phyloP scores from a whole-genome alignment of 2,797 vertebrate species.

The Phyllotis vaccarum region DNA sequence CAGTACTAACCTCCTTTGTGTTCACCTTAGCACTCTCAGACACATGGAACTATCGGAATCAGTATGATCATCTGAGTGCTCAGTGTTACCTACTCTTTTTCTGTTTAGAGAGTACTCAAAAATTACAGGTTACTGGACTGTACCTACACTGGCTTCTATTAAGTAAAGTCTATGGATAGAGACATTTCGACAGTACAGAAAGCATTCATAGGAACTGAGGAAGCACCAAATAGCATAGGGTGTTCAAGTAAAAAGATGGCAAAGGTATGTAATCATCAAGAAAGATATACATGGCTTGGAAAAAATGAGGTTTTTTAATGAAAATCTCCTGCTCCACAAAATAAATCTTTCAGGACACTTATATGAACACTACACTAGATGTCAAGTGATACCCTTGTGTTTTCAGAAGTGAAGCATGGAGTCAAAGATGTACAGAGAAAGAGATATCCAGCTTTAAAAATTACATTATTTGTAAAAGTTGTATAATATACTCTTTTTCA shows the following conservation, averaged over 20 bases:
- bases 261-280: not conserved
- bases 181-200: not conserved
- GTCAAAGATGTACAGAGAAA: not conserved
- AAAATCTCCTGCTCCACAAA: not conserved
- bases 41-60: not conserved
- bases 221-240: not conserved
- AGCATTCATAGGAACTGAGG: not conserved
- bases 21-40: rapidly evolving
- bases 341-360: not conserved
- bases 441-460: not conserved
- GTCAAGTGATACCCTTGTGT: not conserved
- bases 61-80: not conserved
- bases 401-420: not conserved
- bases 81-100: not conserved
- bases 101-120: not conserved
- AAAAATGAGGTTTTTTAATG: not conserved
- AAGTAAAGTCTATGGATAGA: not conserved
- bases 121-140: not conserved
- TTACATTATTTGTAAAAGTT: not conserved
- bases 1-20: not conserved
- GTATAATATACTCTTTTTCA: not conserved
- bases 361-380: not conserved
- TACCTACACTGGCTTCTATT: not conserved
- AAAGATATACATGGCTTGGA: not conserved
- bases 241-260: not conserved